Evolutionary conservation across 92 coral and sea anemone species (phyloP).

Genomic region (Parazoanthus swiftii): DNA sequence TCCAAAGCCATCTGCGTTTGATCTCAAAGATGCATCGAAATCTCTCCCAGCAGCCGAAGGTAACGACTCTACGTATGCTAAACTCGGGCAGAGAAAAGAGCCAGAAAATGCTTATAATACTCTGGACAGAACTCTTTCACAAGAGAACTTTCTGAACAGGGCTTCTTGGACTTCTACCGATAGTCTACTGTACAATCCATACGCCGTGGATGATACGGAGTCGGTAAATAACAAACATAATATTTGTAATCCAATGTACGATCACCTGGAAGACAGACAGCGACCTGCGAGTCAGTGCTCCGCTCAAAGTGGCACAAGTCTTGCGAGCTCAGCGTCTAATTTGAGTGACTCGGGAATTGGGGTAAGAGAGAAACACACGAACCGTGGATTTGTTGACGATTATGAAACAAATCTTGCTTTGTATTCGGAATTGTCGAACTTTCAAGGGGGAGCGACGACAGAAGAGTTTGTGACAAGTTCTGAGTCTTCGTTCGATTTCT

Average conservation of each 20-base stretch:
- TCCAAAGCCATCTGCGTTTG: background rate
- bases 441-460: background rate
- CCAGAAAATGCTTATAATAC: constrained; percentile 28
- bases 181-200: constrained; percentile 31
- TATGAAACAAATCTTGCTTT: constrained; percentile 8
- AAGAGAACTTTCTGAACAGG: constrained; percentile 35
- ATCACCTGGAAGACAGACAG: background rate
- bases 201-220: constrained; percentile 34
- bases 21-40: background rate
- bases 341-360: background rate
- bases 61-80: constrained; percentile 7
- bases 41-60: background rate
- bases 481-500: background rate
- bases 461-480: background rate
- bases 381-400: constrained; percentile 17
- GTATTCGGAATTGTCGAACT: constrained; percentile 19
- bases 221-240: background rate
- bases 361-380: background rate
- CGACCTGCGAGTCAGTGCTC: background rate
- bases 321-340: background rate
- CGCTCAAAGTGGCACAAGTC: constrained; percentile 6
- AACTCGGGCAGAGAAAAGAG: background rate
- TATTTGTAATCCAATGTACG: constrained; percentile 26
- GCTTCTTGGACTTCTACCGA: constrained; percentile 30
- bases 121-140: constrained; percentile 31